Base-by-base conservation (phyloP, 35 echinoderm and acorn worm genomes). In the Strongylocentrotus purpuratus region DNA sequence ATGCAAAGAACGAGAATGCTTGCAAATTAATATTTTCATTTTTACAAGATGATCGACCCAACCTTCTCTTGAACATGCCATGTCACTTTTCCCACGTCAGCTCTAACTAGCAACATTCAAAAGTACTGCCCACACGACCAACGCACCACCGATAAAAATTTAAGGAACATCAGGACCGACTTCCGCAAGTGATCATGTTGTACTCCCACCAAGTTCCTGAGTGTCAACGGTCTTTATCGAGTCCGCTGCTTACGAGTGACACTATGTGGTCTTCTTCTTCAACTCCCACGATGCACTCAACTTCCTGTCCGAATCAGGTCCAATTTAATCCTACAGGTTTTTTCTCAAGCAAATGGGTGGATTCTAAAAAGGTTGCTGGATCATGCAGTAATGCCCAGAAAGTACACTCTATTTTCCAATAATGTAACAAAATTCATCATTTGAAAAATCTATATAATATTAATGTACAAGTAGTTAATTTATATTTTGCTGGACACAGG, bases 251-350 rank as follows among this genome's bases (percentile, higher is more conserved):
- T 45, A 89, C 87, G 87, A 45, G 14, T 89, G 87, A 89, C 32
- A 89, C 33, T 46, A 45, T 11, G 13, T 89, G 87, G 87, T 45
- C 33, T 28, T 89, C 32, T 46, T 46, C 33, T 87, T 46, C 45
- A 46, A 46, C 87, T 89, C 87, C 87, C 87, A 89, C 87, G 87
- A 89, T 89, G 20, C 87, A 89, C 87, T 46, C 32, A 45, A 41
- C 87, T 89, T 89, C 87, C 87, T 89, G 87, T 46, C 87, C 87
- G 87, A 33, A 41, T 89, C 87, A 46, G 31, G 87, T 89, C 87
- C 87, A 89, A 89, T 89, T 89, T 89, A 11, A 46, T 45, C 87
- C 33, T 17, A 89, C 87, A 89, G 20, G 17, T 31, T 31, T 59
- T 89, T 46, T 89, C 87, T 22, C 32, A 33, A 33, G 17, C 87